Base-by-base conservation (phyloP, 2,888 invertebrate genomes). In the Drosophila ezoana region DNA sequence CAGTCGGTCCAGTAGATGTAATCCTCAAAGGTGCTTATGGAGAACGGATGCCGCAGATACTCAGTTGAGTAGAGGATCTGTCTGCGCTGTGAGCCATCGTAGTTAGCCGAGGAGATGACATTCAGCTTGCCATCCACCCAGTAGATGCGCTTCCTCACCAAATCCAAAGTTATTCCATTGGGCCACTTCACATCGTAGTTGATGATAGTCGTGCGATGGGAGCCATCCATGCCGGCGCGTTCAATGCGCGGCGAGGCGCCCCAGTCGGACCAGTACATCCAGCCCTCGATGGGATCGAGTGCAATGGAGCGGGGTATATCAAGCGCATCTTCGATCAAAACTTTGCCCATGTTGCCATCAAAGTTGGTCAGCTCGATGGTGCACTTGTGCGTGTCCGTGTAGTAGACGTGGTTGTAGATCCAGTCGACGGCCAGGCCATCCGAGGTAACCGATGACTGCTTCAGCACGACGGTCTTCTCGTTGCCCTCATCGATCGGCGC, bases 251-350 rank as follows among this genome's bases (percentile, higher is more conserved):
- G 97, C 48, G 95, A 95, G 75, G 95, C 95, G 33, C 99, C 98
- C 99, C 99, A 99, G 92, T 99, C 99, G 0, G 98, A 97, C 98
- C 98, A 99, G 93, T 97, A 99, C 96, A 99, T 97, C 96, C 98
- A 98, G 1, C 97, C 98, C 83, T 97, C 97, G 56, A 96, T 93
- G 53, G 99, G 99, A 94, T 99, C 98, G 65, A 99, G 93, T 1
- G 98, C 98, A 81, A 99, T 97, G 3, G 98, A 97, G 87, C 98
- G 94, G 0, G 99, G 99, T 91, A 99, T 98, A 91, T 98, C 97
- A 63, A 99, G 93, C 51, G 95, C 94, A 90, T 97, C 96, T 85
- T 94, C 94, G 76, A 99, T 95, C 58, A 99, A 94, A 10, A 97
- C 95, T 92, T 97, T 97, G 72, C 97, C 95, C 96, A 97, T 97